These are phyloP conservation scores for Ictalurus punctatus DNA, from an alignment of 2,113 vertebrate genomes.

Conservation along the genomic window DNA sequence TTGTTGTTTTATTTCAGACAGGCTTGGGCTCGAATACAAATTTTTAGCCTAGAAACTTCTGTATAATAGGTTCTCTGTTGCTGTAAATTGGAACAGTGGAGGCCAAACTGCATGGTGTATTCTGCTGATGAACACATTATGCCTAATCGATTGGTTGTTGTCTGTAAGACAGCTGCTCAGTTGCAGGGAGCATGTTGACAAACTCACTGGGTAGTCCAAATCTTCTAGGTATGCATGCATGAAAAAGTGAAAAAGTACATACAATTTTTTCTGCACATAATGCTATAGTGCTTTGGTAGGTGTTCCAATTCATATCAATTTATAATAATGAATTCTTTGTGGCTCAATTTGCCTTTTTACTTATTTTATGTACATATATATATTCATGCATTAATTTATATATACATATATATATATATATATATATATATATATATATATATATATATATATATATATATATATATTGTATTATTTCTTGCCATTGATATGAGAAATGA, in stretches of 20 bases:
- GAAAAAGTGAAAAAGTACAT: background rate
- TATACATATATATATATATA: no score
- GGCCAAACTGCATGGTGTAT: background rate
- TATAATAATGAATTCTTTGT: background rate
- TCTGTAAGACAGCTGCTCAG: background rate
- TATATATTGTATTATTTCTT: background rate
- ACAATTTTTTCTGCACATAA: background rate
- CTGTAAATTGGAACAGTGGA: background rate
- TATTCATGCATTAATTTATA: no score
- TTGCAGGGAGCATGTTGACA: background rate
- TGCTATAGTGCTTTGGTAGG: background rate
- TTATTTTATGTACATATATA: no score
- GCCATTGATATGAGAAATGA: background rate
- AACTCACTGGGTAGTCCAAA: background rate
- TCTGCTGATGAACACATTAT: background rate
- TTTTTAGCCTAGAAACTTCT: background rate
- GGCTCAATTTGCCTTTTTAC: background rate
- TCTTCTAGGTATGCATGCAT: background rate
- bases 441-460: no score
- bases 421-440: no score
- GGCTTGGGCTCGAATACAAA: no score
- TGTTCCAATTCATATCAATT: background rate
- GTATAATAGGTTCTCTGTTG: background rate
- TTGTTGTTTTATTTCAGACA: background rate
- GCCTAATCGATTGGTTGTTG: background rate